A percentile compares a stretch with the other conserved stretches of the same genome.
These are phyloP conservation scores for Leptodactylus fallax DNA, from an alignment of 2,797 vertebrate species.

Conservation along the genomic window DNA sequence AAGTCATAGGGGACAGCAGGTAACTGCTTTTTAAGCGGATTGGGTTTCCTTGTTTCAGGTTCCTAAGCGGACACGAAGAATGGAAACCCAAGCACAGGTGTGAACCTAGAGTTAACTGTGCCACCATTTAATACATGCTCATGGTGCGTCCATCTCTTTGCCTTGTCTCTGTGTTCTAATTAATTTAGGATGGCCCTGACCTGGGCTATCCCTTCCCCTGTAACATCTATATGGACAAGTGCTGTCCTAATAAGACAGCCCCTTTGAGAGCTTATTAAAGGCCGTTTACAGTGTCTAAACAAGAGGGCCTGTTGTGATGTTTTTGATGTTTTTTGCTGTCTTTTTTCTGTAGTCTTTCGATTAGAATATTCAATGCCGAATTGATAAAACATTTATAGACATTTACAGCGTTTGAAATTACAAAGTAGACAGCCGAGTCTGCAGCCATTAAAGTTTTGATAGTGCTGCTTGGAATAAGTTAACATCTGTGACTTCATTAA, in stretches of 20 bases:
- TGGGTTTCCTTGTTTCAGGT: no score
- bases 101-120: no score
- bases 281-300: not conserved
- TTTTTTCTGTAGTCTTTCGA: not conserved
- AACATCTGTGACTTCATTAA: conserved; percentile 42
- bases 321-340: conserved; percentile 10
- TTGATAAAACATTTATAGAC: conserved; percentile 52
- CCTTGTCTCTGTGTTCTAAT: not conserved
- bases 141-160: not conserved
- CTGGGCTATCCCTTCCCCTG: not conserved
- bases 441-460: conserved; percentile 26
- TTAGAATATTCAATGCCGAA: conserved; percentile 21
- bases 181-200: not conserved
- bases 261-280: not conserved
- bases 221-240: not conserved
- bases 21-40: no score
- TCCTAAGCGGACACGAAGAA: no score
- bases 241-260: not conserved
- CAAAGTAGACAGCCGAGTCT: not conserved
- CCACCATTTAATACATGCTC: no score
- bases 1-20: no score
- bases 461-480: conserved; percentile 10
- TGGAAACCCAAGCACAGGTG: no score
- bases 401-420: conserved; percentile 23
- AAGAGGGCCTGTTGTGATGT: not conserved